A percentile compares a stretch with the other conserved stretches of the same genome.
These are phyloP conservation scores for Varanus salvator DNA, from an alignment of 2,113 vertebrate species.

Conservation along the genomic window DNA sequence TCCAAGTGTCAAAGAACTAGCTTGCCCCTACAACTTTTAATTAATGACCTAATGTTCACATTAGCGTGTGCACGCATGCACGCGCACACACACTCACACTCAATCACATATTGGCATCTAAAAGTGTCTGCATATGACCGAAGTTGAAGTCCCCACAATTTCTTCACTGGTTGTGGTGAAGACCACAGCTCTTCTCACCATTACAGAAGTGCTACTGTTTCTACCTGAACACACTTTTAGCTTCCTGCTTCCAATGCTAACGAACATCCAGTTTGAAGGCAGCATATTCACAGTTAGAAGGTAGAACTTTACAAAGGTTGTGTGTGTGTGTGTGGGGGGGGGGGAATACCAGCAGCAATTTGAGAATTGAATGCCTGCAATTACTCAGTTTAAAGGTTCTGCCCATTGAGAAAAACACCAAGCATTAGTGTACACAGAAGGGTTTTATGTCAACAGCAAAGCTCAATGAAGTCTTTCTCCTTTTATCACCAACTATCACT, in stretches of 20 bases:
- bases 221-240: background rate
- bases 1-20: background rate
- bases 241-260: too few relatives aligned
- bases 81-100: too few relatives aligned
- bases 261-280: fast-evolving
- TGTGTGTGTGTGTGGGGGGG: too few relatives aligned
- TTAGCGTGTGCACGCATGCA: background rate
- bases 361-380: background rate
- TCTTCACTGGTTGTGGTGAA: background rate
- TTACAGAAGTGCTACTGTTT: background rate
- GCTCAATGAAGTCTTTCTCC: background rate
- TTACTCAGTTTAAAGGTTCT: background rate
- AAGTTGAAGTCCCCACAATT: background rate
- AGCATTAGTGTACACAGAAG: fast-evolving
- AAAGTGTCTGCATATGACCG: background rate
- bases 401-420: fast-evolving
- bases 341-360: background rate
- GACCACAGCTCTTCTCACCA: background rate
- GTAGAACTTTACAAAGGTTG: background rate
- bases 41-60: background rate
- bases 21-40: background rate
- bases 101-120: background rate
- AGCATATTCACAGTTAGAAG: fast-evolving
- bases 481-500: conserved; percentile 3
- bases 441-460: background rate